Conservation (phyloP, 1,140 invertebrate genomes). For the Caerostris darwini region DNA sequence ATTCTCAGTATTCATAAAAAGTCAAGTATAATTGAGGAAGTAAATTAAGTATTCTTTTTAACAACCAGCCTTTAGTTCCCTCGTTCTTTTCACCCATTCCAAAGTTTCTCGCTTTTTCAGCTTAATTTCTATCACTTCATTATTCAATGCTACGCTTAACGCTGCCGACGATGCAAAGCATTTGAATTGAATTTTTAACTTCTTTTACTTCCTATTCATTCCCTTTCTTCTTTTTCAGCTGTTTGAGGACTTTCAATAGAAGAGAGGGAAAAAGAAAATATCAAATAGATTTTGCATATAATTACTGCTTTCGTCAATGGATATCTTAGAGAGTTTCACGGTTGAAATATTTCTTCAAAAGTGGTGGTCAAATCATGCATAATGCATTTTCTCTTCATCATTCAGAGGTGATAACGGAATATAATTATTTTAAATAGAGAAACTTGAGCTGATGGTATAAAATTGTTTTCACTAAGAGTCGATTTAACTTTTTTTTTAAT, state of each 20-base stretch:
- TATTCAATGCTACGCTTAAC: constrained; percentile 37
- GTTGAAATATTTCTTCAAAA: constrained; percentile 53
- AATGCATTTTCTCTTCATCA: constrained; percentile 39
- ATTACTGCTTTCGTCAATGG: constrained; percentile 43
- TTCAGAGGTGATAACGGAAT: constrained; percentile 25
- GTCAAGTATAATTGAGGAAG: too few species aligned
- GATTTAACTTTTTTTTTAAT: not conserved
- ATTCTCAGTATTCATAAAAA: too few species aligned
- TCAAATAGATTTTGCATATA: constrained; percentile 65
- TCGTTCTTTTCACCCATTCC: not conserved
- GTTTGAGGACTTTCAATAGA: constrained; percentile 35
- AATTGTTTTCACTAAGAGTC: not conserved
- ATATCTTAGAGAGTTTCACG: constrained; percentile 34
- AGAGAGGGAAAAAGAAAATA: constrained; percentile 33
- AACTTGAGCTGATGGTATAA: not conserved
- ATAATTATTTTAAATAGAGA: constrained; percentile 39
- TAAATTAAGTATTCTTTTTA: too few species aligned
- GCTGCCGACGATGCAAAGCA: constrained; percentile 21
- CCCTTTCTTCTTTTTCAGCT: not conserved
- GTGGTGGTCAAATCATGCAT: constrained; percentile 65
- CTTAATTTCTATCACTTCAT: constrained; percentile 67
- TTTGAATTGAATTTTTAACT: constrained; percentile 58
- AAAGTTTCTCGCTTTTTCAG: constrained; percentile 1
- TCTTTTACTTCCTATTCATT: not conserved
- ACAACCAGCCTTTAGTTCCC: not conserved